phyloP scores from a whole-genome alignment of 2,797 vertebrate genomes.

The Gallinago solitaria region DNA sequence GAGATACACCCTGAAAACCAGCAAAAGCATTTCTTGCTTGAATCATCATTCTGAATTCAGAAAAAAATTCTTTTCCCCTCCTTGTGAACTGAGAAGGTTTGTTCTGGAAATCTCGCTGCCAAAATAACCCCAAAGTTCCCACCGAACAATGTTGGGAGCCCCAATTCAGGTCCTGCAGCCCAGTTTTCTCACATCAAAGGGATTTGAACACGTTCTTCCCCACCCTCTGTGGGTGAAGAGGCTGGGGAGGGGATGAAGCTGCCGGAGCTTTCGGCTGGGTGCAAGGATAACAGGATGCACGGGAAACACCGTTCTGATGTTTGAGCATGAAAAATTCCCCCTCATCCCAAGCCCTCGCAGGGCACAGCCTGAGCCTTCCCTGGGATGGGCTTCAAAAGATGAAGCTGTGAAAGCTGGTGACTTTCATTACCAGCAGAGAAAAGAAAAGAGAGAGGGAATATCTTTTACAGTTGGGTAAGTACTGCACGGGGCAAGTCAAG shows the following conservation, averaged over 20 bases:
- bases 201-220: not conserved
- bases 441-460: not conserved
- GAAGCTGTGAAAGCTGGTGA: not conserved
- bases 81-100: not conserved
- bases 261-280: not conserved
- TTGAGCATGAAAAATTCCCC: not conserved
- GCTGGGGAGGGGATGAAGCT: not conserved
- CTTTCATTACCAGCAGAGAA: not conserved
- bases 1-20: not conserved
- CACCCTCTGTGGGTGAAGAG: not conserved
- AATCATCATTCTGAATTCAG: not conserved
- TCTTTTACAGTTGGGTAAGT: conserved; percentile 9
- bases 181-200: not conserved
- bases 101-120: not conserved
- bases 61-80: not conserved
- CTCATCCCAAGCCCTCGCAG: fast-evolving
- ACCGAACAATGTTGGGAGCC: fast-evolving
- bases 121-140: not conserved
- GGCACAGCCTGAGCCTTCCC: not conserved
- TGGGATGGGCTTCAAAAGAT: not conserved
- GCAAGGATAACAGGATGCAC: not conserved
- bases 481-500: not conserved
- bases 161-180: not conserved
- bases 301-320: not conserved
- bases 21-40: not conserved